Evolutionary conservation across 2,888 invertebrate species (phyloP).

Genomic region (Pheosia gnoma): DNA sequence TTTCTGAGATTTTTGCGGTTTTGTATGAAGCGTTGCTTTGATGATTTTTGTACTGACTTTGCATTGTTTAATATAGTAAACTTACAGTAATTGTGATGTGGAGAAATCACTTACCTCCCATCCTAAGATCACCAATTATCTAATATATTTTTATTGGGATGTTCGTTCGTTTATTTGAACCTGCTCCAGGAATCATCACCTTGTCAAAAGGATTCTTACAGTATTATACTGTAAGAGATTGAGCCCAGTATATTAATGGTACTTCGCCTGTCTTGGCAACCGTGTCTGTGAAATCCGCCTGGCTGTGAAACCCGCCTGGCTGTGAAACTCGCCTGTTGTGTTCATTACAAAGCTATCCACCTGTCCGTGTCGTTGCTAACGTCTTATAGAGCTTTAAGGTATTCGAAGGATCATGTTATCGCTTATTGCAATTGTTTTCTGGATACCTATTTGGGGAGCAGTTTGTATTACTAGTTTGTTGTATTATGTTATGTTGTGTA

Average conservation of each 20-base stretch:
- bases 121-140: no score
- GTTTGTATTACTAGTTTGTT: not conserved
- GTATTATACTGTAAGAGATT: no score
- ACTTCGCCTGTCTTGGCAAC: constrained; percentile 1
- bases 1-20: not conserved
- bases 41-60: no score
- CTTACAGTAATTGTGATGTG: no score
- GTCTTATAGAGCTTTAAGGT: not conserved
- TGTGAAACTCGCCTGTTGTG: not conserved
- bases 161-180: no score
- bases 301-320: not conserved
- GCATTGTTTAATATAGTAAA: no score
- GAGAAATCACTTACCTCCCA: no score
- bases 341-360: not conserved
- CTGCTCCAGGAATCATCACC: no score
- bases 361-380: not conserved
- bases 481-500: not conserved
- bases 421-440: not conserved
- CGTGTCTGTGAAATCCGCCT: not conserved
- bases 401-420: constrained; percentile 2
- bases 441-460: not conserved
- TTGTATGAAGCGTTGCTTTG: no score
- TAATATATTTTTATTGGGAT: no score
- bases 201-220: no score
- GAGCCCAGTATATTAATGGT: not conserved